A percentile compares a stretch with the other conserved stretches of the same genome.
Evolutionary conservation across 2,888 invertebrate genomes (phyloP).

Genomic region (Aleiodes leptofemur): DNA sequence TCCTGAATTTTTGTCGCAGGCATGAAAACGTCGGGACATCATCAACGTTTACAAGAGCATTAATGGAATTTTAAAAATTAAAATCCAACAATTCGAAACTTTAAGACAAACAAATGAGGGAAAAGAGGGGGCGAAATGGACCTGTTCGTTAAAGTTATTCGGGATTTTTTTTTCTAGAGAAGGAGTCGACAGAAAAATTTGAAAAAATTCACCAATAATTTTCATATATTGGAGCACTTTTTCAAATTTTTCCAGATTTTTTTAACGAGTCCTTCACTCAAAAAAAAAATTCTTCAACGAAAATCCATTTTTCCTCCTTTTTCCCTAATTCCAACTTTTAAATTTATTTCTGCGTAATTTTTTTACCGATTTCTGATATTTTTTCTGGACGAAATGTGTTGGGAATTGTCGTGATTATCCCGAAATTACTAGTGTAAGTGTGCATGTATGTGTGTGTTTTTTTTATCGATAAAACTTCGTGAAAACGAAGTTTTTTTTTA

Average conservation of each 20-base stretch:
- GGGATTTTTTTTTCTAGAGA: too few relatives aligned
- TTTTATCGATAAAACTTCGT: slow-evolving; percentile 22
- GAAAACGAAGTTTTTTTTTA: slow-evolving; percentile 34
- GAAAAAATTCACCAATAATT: too few relatives aligned
- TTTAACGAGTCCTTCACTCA: too few relatives aligned
- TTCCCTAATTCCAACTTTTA: background rate
- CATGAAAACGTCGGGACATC: slow-evolving; percentile 47
- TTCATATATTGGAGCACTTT: too few relatives aligned
- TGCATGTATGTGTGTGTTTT: slow-evolving; percentile 44
- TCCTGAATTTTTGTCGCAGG: background rate
- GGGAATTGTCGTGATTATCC: slow-evolving; percentile 60
- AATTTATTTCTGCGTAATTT: background rate
- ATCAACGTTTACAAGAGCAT: slow-evolving; percentile 46
- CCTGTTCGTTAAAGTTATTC: too few relatives aligned
- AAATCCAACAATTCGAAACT: slow-evolving; percentile 3
- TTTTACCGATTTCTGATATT: background rate
- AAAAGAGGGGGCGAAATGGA: too few relatives aligned
- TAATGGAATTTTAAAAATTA: slow-evolving; percentile 29
- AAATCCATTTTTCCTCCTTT: too few relatives aligned
- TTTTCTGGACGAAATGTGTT: slow-evolving; percentile 56
- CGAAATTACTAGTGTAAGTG: slow-evolving; percentile 41
- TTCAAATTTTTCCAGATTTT: too few relatives aligned
- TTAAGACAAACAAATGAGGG: background rate
- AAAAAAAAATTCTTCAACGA: too few relatives aligned
- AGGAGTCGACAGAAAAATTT: too few relatives aligned